Conservation (phyloP, 2,888 invertebrate genomes). For the Ophion ellenae region DNA sequence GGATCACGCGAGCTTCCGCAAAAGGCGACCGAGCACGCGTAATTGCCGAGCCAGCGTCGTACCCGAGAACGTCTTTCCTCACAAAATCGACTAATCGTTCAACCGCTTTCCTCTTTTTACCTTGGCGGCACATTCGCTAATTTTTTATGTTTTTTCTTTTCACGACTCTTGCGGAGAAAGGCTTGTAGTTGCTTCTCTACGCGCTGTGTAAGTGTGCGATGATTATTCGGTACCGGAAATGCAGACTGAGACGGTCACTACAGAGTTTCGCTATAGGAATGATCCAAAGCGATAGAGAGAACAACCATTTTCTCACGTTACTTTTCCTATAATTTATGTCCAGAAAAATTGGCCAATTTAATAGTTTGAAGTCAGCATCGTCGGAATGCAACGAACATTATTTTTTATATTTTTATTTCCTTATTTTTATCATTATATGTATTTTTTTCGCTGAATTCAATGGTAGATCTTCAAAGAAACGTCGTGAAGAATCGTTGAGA, state of each 20-base stretch:
- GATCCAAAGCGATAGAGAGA: too few relatives aligned
- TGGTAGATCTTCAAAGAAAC: too few relatives aligned
- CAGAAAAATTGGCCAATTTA: too few relatives aligned
- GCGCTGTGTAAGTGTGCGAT: neutral
- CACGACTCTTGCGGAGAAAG: neutral
- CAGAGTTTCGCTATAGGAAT: too few relatives aligned
- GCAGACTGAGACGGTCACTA: neutral
- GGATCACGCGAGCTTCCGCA: conserved; percentile 70
- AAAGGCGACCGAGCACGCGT: conserved; percentile 58
- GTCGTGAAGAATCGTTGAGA: too few relatives aligned
- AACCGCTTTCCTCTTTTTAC: conserved; percentile 20
- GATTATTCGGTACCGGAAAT: neutral
- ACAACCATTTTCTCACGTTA: too few relatives aligned
- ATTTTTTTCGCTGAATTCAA: too few relatives aligned
- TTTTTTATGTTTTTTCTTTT: conserved; percentile 6
- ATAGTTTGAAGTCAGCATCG: too few relatives aligned
- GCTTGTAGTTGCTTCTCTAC: neutral
- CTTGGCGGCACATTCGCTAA: neutral
- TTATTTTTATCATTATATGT: too few relatives aligned
- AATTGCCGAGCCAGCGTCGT: conserved; percentile 64
- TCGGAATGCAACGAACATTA: too few relatives aligned
- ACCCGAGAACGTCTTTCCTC: conserved; percentile 57
- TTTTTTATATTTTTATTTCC: too few relatives aligned
- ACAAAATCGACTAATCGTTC: conserved; percentile 62
- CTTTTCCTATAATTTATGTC: too few relatives aligned